Evolutionary conservation across 1,140 invertebrate species (phyloP).

Genomic region (Drosophila willistoni): DNA sequence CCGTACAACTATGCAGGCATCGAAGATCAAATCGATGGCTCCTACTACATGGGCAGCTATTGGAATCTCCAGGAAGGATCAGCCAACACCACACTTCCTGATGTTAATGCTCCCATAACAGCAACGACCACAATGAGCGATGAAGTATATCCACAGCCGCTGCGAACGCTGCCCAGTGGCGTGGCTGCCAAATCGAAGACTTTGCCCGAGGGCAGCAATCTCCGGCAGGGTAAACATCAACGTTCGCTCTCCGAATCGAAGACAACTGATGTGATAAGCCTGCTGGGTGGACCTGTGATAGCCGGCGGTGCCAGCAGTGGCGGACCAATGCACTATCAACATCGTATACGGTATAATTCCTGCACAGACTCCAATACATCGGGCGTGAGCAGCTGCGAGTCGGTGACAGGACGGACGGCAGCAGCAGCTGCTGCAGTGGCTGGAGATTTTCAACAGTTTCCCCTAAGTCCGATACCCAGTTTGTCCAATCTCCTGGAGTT

Average conservation of each 20-base stretch:
- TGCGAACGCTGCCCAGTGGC: constrained; percentile 14
- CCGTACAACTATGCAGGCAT: constrained; percentile 70
- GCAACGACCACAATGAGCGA: constrained; percentile 52
- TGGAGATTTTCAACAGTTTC: constrained; percentile 86
- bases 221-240: constrained; percentile 83
- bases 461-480: constrained; percentile 92
- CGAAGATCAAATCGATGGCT: constrained; percentile 79
- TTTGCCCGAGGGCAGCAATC: constrained; percentile 66
- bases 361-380: constrained; percentile 91
- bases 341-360: constrained; percentile 79
- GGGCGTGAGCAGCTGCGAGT: constrained; percentile 91
- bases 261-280: constrained; percentile 84
- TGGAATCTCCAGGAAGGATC: constrained; percentile 60
- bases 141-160: constrained; percentile 20
- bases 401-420: constrained; percentile 84
- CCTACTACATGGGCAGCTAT: constrained; percentile 66
- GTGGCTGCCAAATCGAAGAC: constrained; percentile 73
- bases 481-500: constrained; percentile 86
- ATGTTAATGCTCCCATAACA: constrained; percentile 51
- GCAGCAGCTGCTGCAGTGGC: constrained; percentile 60
- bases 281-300: constrained; percentile 39
- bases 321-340: constrained; percentile 47
- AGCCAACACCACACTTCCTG: constrained; percentile 38
- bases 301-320: constrained; percentile 7
- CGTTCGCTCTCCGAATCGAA: constrained; percentile 87